phyloP scores from a whole-genome alignment of 2,113 vertebrate species.

The Lanius ludovicianus region DNA sequence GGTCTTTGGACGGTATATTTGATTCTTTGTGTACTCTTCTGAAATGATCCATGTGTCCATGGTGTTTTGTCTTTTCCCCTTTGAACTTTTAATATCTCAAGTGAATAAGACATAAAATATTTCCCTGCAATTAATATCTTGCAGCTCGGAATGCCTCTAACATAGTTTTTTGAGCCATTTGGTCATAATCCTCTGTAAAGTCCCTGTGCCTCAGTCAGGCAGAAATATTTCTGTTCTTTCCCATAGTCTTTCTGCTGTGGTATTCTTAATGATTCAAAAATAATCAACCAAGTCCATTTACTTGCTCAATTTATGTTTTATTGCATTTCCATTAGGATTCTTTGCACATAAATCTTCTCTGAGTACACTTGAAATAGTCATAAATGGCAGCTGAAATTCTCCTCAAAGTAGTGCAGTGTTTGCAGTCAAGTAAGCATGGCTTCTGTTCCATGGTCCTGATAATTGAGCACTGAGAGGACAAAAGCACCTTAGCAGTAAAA shows the following conservation, averaged over 20 bases:
- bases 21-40: neutral
- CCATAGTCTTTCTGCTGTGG: neutral
- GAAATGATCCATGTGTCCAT: neutral
- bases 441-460: neutral
- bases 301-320: neutral
- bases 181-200: constrained; percentile 5
- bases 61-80: neutral
- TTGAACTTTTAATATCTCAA: neutral
- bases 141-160: neutral
- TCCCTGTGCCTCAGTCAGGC: neutral
- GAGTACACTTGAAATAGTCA: neutral
- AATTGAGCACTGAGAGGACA: neutral
- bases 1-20: neutral
- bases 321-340: constrained; percentile 13
- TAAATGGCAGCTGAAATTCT: constrained; percentile 24
- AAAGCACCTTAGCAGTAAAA: neutral
- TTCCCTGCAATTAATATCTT: constrained; percentile 5
- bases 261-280: constrained; percentile 18
- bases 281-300: neutral
- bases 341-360: neutral
- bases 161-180: neutral
- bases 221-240: neutral
- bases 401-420: neutral
- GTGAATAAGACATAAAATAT: neutral
- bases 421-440: neutral